phyloP scores from a whole-genome alignment of 2,113 vertebrate genomes.

The Toxotes chatareus region DNA sequence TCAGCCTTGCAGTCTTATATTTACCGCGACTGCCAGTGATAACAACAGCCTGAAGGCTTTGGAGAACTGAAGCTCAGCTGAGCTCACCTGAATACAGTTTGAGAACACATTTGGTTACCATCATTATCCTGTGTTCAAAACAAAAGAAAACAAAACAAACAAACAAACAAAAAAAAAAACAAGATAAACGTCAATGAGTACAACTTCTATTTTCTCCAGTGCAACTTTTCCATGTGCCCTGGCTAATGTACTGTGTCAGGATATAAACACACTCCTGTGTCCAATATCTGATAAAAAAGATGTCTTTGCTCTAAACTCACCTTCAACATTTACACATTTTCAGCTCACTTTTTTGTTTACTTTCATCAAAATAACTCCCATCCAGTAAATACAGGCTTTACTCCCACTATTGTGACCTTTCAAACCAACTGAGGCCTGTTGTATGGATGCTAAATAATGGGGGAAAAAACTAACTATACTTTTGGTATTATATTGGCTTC shows the following conservation, averaged over 20 bases:
- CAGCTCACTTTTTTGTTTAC: background rate
- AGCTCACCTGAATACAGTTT: conserved; percentile 41
- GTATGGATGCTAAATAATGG: conserved; percentile 7
- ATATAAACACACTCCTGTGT: conserved; percentile 15
- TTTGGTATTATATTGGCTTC: conserved; percentile 14
- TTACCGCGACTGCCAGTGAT: conserved; percentile 37
- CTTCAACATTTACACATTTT: conserved; percentile 30
- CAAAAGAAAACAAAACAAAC: background rate
- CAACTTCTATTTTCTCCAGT: conserved; percentile 27
- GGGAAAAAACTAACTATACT: background rate
- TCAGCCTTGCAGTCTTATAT: conserved; percentile 20
- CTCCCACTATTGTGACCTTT: conserved; percentile 34
- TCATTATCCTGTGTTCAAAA: conserved; percentile 38
- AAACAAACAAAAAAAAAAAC: background rate
- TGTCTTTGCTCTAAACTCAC: conserved; percentile 3
- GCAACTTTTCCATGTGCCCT: conserved; percentile 15
- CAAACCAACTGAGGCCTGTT: conserved; percentile 7
- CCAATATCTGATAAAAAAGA: conserved; percentile 7
- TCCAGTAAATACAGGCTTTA: conserved; percentile 17
- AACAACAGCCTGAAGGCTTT: conserved; percentile 36
- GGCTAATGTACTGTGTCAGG: conserved; percentile 25
- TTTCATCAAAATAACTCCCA: conserved; percentile 5
- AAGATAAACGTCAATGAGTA: conserved; percentile 9
- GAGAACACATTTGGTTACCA: conserved; percentile 24
- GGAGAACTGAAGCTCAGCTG: conserved; percentile 24